These are phyloP conservation scores for Drosophila funebris DNA, from an alignment of 1,140 invertebrate genomes.

Conservation along the genomic window DNA sequence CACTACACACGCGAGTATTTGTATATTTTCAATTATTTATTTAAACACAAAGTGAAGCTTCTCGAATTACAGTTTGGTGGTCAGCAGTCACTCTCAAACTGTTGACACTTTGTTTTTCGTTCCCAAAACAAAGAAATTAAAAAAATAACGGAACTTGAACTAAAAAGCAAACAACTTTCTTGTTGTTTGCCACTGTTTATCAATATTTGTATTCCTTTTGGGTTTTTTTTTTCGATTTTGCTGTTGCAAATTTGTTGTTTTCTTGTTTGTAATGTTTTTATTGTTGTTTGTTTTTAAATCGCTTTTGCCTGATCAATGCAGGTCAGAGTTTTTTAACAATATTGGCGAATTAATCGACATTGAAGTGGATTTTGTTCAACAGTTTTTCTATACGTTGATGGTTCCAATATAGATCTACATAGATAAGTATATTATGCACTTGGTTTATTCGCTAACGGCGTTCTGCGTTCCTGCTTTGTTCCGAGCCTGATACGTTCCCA, in stretches of 20 bases:
- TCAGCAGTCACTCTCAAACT: slow-evolving; percentile 52
- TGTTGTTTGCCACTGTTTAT: slow-evolving; percentile 29
- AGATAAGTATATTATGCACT: slow-evolving; percentile 44
- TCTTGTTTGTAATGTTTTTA: slow-evolving; percentile 19
- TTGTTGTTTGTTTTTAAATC: slow-evolving; percentile 10
- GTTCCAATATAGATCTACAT: slow-evolving; percentile 24
- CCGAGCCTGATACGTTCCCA: slow-evolving; percentile 35
- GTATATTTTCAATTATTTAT: not conserved
- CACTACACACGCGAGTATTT: slow-evolving; percentile 28
- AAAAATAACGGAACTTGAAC: slow-evolving; percentile 72
- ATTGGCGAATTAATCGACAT: slow-evolving; percentile 83
- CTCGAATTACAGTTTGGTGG: slow-evolving; percentile 2
- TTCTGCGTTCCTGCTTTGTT: slow-evolving; percentile 10
- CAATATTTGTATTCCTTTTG: slow-evolving; percentile 17
- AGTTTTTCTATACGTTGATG: slow-evolving; percentile 26
- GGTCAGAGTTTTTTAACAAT: slow-evolving; percentile 79
- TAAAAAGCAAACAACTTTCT: slow-evolving; percentile 69
- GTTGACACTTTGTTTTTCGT: slow-evolving; percentile 20
- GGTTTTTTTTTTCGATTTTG: slow-evolving; percentile 16
- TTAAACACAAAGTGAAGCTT: slow-evolving; percentile 17
- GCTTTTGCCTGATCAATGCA: slow-evolving; percentile 82
- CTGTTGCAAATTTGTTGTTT: slow-evolving; percentile 19
- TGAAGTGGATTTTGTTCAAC: slow-evolving; percentile 74
- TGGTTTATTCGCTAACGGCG: slow-evolving; percentile 39
- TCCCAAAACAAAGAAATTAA: slow-evolving; percentile 66